A percentile compares a stretch with the other conserved stretches of the same genome.
Evolutionary conservation across 35 echinoderm and acorn worm genomes (phyloP).

Genomic region (Amphiura filiformis): DNA sequence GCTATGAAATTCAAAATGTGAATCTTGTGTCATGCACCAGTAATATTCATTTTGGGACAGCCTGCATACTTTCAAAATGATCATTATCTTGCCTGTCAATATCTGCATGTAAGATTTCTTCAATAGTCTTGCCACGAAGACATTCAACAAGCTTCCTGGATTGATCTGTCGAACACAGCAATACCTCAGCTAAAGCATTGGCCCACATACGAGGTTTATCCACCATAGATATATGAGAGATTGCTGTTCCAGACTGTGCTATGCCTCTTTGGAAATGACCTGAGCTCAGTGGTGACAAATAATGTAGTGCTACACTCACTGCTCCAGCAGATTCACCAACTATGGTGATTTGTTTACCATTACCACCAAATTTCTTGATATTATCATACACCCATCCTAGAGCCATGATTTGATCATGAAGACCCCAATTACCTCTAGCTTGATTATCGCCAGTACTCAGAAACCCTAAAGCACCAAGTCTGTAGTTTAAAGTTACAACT

Average conservation of each 20-base stretch:
- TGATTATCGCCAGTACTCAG: slow-evolving; percentile 60
- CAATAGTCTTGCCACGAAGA: slow-evolving; percentile 57
- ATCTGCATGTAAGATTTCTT: slow-evolving; percentile 57
- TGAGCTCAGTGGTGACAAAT: slow-evolving; percentile 36
- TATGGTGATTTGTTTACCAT: slow-evolving; percentile 62
- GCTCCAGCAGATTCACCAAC: slow-evolving; percentile 86
- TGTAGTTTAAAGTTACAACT: slow-evolving; percentile 77
- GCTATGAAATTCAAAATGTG: too few relatives aligned
- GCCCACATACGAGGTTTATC: slow-evolving; percentile 71
- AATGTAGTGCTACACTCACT: slow-evolving; percentile 60
- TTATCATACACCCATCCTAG: slow-evolving; percentile 77
- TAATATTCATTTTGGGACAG: too few relatives aligned
- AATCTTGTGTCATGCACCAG: too few relatives aligned
- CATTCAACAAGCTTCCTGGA: slow-evolving; percentile 48
- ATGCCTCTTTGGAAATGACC: slow-evolving; percentile 73
- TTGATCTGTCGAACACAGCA: slow-evolving; percentile 36
- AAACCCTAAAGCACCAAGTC: slow-evolving; percentile 83
- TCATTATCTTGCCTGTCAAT: slow-evolving; percentile 14
- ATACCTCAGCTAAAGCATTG: slow-evolving; percentile 33
- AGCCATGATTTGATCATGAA: slow-evolving; percentile 77
- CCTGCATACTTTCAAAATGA: background rate
- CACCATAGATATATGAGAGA: slow-evolving; percentile 20
- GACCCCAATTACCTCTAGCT: slow-evolving; percentile 80
- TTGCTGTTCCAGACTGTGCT: slow-evolving; percentile 67
- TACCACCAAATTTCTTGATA: slow-evolving; percentile 85